Percentiles rank a stretch among this genome's conserved stretches.
These are phyloP conservation scores for Lycorma delicatula DNA, from an alignment of 1,140 invertebrate genomes.

Conservation along the genomic window DNA sequence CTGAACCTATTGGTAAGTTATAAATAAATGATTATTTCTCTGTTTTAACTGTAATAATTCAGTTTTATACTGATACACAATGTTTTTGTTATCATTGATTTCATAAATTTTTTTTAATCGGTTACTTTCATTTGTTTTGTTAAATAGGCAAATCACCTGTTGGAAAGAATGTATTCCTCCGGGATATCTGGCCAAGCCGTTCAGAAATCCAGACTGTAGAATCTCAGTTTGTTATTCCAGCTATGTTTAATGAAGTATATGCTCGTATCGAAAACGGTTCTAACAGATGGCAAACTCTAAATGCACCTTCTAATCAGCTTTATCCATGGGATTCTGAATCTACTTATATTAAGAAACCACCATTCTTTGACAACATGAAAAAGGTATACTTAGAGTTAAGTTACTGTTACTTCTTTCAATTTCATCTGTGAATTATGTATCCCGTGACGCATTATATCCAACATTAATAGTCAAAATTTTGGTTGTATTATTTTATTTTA, in stretches of 20 bases:
- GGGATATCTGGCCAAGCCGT: slow-evolving; percentile 94
- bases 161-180: slow-evolving; percentile 69
- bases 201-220: slow-evolving; percentile 85
- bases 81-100: neutral
- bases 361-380: slow-evolving; percentile 89
- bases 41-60: neutral
- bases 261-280: slow-evolving; percentile 79
- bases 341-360: slow-evolving; percentile 94
- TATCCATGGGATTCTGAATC: slow-evolving; percentile 89
- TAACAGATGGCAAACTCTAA: slow-evolving; percentile 71
- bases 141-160: slow-evolving; percentile 52
- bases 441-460: too few relatives aligned
- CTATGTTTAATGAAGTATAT: slow-evolving; percentile 98
- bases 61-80: neutral
- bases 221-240: slow-evolving; percentile 81
- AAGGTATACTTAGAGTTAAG: slow-evolving; percentile 40
- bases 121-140: slow-evolving; percentile 14
- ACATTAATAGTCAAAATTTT: too few relatives aligned
- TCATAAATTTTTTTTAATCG: neutral
- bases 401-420: too few relatives aligned
- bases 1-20: slow-evolving; percentile 65
- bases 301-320: slow-evolving; percentile 68
- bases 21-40: too few relatives aligned
- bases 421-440: too few relatives aligned
- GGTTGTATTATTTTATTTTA: too few relatives aligned